Base-by-base conservation (phyloP, 1,140 invertebrate genomes). In the Gonatopus flavifemur region DNA sequence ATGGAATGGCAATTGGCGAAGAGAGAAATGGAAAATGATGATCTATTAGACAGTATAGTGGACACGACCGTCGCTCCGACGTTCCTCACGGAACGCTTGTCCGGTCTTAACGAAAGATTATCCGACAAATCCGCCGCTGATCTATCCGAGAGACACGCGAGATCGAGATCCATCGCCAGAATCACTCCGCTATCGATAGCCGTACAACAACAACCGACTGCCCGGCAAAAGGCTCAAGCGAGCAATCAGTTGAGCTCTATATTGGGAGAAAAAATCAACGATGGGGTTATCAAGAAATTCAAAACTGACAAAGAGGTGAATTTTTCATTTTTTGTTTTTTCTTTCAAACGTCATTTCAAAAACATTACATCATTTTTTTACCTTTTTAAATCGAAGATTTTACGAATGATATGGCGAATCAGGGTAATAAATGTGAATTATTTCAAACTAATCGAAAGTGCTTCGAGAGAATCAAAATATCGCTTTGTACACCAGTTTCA, bases 1-100 rank as follows among this genome's bases (percentile, higher is more conserved):
- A 78, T 79, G 57, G 82, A 84, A 51, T 83, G 81, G 78, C 80
- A 81, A 51, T 33, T 73, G 28, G 85, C 84, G 1, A 85, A 86
- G 66, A 76, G 80, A 15, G 86, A 86, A 55, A 69, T 87, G 69
- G 86, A 87, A 49, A 79, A 78, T 40, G 84, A 86, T 21, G 84
- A 87, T 58, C 71, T 82, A 47, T 69, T 82, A 19, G 83, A 84
- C 59, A 74, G 65, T 18, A 70, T 84, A 52, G 80, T 81, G 1
- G 81, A 83, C 51, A 68, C 55, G 0, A 66, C 71, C 0, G 60
- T 70, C 4, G 53, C 65, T 2, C 51, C 69, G 1, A 64, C 51
- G 16, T 70, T 64, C 10, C 15, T 66, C 5, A 12, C 45, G 0
- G 57, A 65, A 16, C 58, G 66, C 16, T 51, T 70, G 32, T 70